These are phyloP conservation scores for Limnephilus rhombicus DNA, from an alignment of 2,888 invertebrate genomes.

Conservation along the genomic window DNA sequence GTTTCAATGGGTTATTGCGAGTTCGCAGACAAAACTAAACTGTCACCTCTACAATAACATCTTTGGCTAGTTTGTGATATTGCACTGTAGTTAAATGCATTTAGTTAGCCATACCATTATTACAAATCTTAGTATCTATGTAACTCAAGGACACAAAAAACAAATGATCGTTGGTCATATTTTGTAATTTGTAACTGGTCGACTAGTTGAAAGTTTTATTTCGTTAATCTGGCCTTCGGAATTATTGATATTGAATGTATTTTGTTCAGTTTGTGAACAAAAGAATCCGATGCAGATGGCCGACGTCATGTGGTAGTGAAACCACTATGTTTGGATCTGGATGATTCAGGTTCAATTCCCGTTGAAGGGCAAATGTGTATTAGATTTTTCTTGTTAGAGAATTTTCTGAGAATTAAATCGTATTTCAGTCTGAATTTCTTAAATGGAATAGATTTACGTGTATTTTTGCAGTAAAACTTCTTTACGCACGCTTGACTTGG, in stretches of 20 bases:
- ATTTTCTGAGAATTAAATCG: not conserved
- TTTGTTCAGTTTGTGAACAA: not conserved
- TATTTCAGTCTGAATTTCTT: not conserved
- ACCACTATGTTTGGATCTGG: not conserved
- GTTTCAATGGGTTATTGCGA: not conserved
- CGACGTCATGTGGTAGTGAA: not conserved
- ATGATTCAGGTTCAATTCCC: not conserved
- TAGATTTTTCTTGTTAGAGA: not conserved
- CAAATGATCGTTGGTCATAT: not conserved
- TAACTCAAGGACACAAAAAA: slow-evolving; percentile 1
- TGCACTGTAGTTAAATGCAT: not conserved
- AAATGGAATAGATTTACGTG: not conserved
- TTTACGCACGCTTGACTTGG: too few species aligned
- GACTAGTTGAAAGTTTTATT: not conserved
- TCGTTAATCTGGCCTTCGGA: not conserved
- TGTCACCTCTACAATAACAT: not conserved
- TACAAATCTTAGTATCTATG: not conserved
- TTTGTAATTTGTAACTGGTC: not conserved
- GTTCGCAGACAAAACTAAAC: not conserved
- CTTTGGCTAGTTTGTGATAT: not conserved
- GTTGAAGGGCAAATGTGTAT: not conserved
- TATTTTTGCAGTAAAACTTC: too few species aligned
- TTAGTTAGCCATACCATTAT: not conserved
- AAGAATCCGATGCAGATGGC: not conserved
- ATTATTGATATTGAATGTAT: not conserved